phyloP scores from a whole-genome alignment of 2,113 vertebrate species.

The Gobio gobio region DNA sequence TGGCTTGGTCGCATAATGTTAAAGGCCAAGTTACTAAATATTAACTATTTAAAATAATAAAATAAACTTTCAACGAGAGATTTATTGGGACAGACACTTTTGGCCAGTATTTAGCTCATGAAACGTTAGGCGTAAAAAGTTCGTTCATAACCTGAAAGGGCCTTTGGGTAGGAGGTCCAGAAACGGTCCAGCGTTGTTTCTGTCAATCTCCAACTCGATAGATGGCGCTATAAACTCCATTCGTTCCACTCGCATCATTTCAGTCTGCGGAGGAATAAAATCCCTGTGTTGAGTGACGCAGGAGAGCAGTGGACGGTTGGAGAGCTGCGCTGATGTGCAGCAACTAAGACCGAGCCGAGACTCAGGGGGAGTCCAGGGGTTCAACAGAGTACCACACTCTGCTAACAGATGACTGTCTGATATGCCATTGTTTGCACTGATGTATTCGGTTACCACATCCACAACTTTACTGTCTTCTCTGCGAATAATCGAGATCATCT shows the following conservation, averaged over 20 bases:
- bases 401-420: conserved; percentile 10
- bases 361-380: neutral
- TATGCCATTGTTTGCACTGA: neutral
- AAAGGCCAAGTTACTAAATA: neutral
- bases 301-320: neutral
- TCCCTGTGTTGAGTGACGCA: conserved; percentile 38
- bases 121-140: no score
- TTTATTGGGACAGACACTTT: neutral
- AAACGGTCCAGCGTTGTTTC: no score
- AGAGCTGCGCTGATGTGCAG: neutral
- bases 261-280: conserved; percentile 12
- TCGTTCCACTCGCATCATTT: neutral
- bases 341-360: conserved; percentile 6
- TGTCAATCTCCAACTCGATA: conserved; percentile 17
- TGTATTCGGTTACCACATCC: neutral
- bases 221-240: conserved; percentile 22
- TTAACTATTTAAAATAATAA: neutral
- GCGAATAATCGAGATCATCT: conserved; percentile 14
- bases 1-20: neutral
- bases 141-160: no score
- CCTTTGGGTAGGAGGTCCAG: neutral
- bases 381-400: neutral
- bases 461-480: conserved; percentile 2
- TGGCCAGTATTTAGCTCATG: neutral
- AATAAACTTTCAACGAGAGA: no score